phyloP scores from a whole-genome alignment of 2,888 invertebrate genomes.

The Gibbula magus region DNA sequence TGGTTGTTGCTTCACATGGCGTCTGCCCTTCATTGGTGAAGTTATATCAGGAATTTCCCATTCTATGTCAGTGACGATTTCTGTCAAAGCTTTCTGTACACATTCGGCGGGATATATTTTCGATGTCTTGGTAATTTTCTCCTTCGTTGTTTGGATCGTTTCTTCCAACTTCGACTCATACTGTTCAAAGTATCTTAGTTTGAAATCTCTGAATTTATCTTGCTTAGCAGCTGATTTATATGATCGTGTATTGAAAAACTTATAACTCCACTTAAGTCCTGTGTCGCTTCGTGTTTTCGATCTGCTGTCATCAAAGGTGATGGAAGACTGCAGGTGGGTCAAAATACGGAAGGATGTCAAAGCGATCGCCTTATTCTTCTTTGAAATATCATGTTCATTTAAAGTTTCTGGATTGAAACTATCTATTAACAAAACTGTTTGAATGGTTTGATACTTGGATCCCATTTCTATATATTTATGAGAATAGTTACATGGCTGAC shows the following conservation, averaged over 20 bases:
- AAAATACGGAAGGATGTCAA: constrained; percentile 56
- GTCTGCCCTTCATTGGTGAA: constrained; percentile 58
- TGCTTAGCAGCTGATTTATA: constrained; percentile 44
- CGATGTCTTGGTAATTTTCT: neutral
- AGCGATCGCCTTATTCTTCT: constrained; percentile 46
- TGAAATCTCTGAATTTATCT: constrained; percentile 56
- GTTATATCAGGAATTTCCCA: constrained; percentile 63
- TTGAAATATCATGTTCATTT: constrained; percentile 20
- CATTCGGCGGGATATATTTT: constrained; percentile 42
- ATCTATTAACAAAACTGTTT: constrained; percentile 61
- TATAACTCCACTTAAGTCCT: constrained; percentile 64
- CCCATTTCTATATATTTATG: neutral
- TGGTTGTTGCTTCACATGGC: neutral
- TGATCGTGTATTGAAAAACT: constrained; percentile 55
- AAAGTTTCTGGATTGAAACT: constrained; percentile 22
- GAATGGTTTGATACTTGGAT: neutral
- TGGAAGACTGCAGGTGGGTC: constrained; percentile 39
- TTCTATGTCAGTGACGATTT: constrained; percentile 61
- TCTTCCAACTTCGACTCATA: constrained; percentile 59
- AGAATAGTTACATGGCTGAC: neutral
- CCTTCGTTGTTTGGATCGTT: constrained; percentile 36
- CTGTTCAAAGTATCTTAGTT: constrained; percentile 60
- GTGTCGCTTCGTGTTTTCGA: constrained; percentile 28
- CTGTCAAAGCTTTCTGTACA: constrained; percentile 56
- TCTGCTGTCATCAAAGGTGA: constrained; percentile 26